Evolutionary conservation across 1,140 invertebrate genomes (phyloP).

Genomic region (Gerris buenoi): DNA sequence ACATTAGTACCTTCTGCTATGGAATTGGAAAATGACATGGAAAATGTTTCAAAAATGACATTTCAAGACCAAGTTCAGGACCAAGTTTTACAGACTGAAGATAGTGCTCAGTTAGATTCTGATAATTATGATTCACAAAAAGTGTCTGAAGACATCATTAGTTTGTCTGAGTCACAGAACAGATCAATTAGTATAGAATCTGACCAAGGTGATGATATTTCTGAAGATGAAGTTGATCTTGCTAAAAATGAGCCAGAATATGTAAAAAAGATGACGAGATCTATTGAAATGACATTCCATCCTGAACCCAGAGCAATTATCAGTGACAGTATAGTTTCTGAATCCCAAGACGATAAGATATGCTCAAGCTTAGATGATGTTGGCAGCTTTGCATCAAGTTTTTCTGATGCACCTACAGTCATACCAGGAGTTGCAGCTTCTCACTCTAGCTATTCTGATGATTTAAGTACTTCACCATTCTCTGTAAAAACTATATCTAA

Average conservation of each 20-base stretch:
- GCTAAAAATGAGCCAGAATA: slow-evolving; percentile 11
- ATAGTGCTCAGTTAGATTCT: not conserved
- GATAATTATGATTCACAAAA: not conserved
- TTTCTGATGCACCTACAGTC: slow-evolving; percentile 32
- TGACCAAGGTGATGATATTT: slow-evolving; percentile 20
- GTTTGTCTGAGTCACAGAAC: slow-evolving; percentile 16
- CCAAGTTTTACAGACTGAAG: not conserved
- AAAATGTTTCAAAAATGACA: slow-evolving; percentile 17
- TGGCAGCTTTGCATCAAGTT: slow-evolving; percentile 38
- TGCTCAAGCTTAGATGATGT: slow-evolving; percentile 38
- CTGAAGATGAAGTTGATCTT: slow-evolving; percentile 18
- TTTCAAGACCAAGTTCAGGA: not conserved
- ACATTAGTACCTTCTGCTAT: slow-evolving; percentile 63
- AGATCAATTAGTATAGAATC: slow-evolving; percentile 20
- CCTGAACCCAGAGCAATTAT: slow-evolving; percentile 40
- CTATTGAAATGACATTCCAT: slow-evolving; percentile 77
- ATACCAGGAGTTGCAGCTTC: not conserved
- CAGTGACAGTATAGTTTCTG: not conserved
- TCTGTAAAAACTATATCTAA: not conserved
- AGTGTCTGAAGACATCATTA: slow-evolving; percentile 8
- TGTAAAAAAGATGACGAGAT: slow-evolving; percentile 52
- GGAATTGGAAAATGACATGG: slow-evolving; percentile 33
- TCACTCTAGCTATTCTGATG: not conserved
- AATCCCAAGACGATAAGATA: slow-evolving; percentile 31
- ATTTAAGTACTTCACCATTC: not conserved